Evolutionary conservation across 2,797 vertebrate species (phyloP).

Genomic region (Urophycis tenuis): DNA sequence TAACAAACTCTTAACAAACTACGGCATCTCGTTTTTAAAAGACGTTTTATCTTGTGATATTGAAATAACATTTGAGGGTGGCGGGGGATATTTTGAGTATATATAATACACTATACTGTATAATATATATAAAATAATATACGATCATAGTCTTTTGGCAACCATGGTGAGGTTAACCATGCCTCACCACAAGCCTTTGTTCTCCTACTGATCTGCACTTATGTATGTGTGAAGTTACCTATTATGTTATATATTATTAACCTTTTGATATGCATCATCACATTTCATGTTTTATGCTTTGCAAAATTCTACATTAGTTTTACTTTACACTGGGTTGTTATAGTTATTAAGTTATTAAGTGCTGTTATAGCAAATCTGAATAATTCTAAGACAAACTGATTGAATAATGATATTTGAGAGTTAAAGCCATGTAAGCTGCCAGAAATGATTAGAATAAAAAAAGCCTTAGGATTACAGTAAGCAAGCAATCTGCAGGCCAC

Average conservation of each 20-base stretch:
- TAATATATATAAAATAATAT: too few species aligned
- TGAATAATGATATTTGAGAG: neutral
- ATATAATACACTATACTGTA: too few species aligned
- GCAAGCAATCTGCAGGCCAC: neutral
- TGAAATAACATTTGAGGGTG: neutral
- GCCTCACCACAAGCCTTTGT: neutral
- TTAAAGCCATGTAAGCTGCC: neutral
- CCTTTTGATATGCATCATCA: neutral
- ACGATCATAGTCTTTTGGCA: neutral
- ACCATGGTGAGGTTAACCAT: neutral
- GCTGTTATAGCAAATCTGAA: neutral
- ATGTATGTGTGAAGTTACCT: neutral
- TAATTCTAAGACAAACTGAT: neutral
- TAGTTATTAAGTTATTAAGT: too few species aligned
- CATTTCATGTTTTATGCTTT: neutral
- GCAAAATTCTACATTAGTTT: neutral
- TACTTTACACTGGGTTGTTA: too few species aligned
- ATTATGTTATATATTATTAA: neutral
- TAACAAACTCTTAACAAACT: neutral
- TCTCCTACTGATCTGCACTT: neutral
- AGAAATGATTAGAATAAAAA: neutral
- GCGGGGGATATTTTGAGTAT: too few species aligned
- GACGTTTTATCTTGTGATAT: neutral
- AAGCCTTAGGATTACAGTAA: neutral
- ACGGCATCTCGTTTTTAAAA: neutral